Conservation (phyloP, 2,113 vertebrate genomes). For the Gasterosteus nipponicus region DNA sequence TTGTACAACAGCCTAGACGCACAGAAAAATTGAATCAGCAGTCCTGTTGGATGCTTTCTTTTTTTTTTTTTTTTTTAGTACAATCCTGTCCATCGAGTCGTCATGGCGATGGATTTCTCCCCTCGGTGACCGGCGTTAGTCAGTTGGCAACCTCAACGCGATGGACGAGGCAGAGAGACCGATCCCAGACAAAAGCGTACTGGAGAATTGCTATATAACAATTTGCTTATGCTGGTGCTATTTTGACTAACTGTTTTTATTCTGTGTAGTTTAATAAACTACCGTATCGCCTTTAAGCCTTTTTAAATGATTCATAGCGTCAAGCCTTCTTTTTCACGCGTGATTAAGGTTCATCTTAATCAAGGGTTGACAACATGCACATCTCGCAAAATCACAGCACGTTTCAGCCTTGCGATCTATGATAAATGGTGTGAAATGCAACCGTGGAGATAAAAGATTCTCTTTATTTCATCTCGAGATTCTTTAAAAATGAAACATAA, state of each 20-base stretch:
- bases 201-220: background rate
- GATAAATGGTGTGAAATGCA: too few species aligned
- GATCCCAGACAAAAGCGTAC: constrained; percentile 1
- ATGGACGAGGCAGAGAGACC: constrained; percentile 26
- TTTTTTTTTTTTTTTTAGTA: constrained; percentile 35
- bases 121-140: constrained; percentile 25
- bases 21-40: constrained; percentile 33
- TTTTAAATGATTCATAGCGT: background rate
- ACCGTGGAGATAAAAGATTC: too few species aligned
- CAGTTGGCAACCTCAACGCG: constrained; percentile 34
- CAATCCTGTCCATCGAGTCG: constrained; percentile 31
- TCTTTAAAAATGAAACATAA: too few species aligned
- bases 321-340: background rate
- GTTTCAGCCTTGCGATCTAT: too few species aligned
- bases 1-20: constrained; percentile 20
- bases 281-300: background rate
- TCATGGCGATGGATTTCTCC: constrained; percentile 29
- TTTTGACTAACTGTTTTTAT: background rate
- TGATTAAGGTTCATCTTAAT: background rate
- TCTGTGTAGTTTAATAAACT: background rate
- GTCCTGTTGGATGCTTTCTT: constrained; percentile 12
- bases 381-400: too few species aligned
- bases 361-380: background rate
- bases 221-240: background rate
- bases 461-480: too few species aligned